Evolutionary conservation across 2,113 vertebrate genomes (phyloP), one percentile per base, ranked within the genome.

Genomic region (Periophthalmodon schlosseri): DNA sequence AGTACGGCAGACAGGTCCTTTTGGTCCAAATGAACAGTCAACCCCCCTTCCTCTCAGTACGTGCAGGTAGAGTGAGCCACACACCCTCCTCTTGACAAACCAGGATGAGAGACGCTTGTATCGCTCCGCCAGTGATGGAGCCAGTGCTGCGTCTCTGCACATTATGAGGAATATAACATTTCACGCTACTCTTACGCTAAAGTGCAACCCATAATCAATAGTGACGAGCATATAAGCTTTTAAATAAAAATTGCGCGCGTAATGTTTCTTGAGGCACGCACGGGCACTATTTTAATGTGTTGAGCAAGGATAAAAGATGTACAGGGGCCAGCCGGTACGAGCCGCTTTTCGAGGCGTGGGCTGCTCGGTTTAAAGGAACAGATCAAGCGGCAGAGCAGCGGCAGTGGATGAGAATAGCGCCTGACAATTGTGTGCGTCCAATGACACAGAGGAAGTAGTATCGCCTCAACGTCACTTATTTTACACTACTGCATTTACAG

Each of bases 321-420:
- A 88, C 93, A 85, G 84, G 70, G 93, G 89, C 91, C 86, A 94
- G 93, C 93, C 94, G 94, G 94, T 94, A 94, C 93, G 88, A 94
- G 93, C 94, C 93, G 94, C 94, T 94, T 95, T 93, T 94, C 90
- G 93, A 95, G 94, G 93, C 93, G 94, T 95, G 90, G 94, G 93
- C 92, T 90, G 85, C 64, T 72, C 84, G 78, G n/a, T 79, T 88
- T 94, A 94, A 94, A 92, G 89, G 49, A 18, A 63, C 60, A 47
- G 52, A 18, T 23, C 63, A 65, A 21, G 70, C 61, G 20, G 72
- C 47, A 9, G 47, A 13, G 2, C 64, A 64, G 67, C 84, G 39
- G 8, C 39, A 10, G 1, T 44, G 39, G 8, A 44, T 8, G 5
- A 39, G 39, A 44, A 44, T 39, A 44, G 49, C 49, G 49, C 15